Evolutionary conservation across 1,140 invertebrate species (phyloP), one percentile per base, ranked within the genome.

Genomic region (Drosophila dunni): DNA sequence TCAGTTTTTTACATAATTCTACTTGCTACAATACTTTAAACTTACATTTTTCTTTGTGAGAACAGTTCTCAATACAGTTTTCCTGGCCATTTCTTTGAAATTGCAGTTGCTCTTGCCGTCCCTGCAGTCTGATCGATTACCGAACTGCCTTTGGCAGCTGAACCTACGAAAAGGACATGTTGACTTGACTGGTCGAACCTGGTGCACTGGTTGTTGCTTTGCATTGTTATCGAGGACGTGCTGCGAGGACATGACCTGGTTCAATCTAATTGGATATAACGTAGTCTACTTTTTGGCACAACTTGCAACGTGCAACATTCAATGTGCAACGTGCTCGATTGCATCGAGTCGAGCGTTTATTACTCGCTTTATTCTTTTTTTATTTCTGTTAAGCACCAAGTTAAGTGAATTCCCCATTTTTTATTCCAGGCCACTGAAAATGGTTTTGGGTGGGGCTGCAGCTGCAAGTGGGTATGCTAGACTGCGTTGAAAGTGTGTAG

Each of bases 191-290:
- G 50, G 17, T 56, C 33, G 64, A 61, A 29, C 4, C 56, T 40
- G 10, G 13, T 50, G n/a, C 13, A 50, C 8, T 7, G 10, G 29
- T n/a, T 53, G 51, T 24, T 36, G n/a, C 40, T 50, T 53, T 64
- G 46, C 33, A 60, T 33, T 64, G 50, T 56, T 54, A 40, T 7
- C 62, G 6, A 34, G 20, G 9, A 42, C 17, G 24, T 29, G 24
- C 24, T 8, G 24, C 24, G 33, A 64, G 13, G 15, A 56, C 36
- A 36, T 36, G 51, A 58, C 44, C 7, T 10, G 29, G n/a, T 70
- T 70, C 67, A 64, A 65, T 65, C 60, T 71, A 71, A 75, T 75
- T 75, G 72, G 65, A 69, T 58, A 53, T 45, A 65, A 54, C 62
- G 45, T 68, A 24, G 57, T 36, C 34, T 54, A 56, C 29, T 67